Conservation (phyloP, 2,113 vertebrate species). For the Proteles cristata region DNA sequence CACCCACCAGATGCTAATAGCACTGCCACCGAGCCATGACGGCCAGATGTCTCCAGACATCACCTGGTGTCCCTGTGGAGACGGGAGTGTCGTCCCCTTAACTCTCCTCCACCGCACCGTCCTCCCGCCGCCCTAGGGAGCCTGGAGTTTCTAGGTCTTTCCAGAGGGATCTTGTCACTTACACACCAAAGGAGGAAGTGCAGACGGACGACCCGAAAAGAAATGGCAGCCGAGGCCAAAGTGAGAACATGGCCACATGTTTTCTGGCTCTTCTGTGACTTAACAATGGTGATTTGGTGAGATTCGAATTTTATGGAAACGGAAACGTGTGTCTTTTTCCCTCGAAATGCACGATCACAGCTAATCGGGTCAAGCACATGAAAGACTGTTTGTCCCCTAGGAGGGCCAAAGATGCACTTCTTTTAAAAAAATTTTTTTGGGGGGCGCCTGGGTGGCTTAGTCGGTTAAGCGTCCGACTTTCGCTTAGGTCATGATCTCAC, state of each 20-base stretch:
- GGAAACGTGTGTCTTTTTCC: neutral
- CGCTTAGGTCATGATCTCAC: too few relatives aligned
- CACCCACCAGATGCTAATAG: too few relatives aligned
- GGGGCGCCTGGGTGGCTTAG: too few relatives aligned
- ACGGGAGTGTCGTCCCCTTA: neutral
- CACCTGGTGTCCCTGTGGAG: too few relatives aligned
- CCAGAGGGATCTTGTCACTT: fast-evolving
- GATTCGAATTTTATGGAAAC: neutral
- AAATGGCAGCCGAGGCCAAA: too few relatives aligned
- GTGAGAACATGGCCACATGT: neutral
- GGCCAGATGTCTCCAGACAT: neutral
- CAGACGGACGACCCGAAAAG: neutral
- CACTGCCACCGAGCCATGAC: neutral
- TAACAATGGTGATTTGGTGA: neutral
- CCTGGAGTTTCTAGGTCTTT: neutral
- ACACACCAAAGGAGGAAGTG: neutral
- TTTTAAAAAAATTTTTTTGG: too few relatives aligned
- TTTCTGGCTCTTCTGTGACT: too few relatives aligned
- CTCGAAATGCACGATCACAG: neutral
- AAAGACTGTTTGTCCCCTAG: neutral
- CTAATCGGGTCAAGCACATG: neutral
- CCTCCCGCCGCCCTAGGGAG: neutral
- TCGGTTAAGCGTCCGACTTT: too few relatives aligned
- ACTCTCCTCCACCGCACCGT: neutral
- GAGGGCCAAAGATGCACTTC: fast-evolving